Evolutionary conservation across 2,797 vertebrate species (phyloP).

Genomic region (Epinephelus malabaricus): DNA sequence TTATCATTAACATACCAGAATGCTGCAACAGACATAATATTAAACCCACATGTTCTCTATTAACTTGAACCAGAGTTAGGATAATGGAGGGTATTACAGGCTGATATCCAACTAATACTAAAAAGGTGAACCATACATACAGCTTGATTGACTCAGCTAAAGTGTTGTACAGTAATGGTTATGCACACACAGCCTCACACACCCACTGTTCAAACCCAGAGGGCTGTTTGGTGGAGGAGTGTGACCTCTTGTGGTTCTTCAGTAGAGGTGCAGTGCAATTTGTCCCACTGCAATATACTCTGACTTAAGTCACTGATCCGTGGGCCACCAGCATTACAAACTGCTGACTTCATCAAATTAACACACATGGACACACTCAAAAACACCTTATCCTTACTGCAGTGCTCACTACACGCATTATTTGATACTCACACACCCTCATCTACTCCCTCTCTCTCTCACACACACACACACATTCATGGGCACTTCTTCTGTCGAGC

Average conservation of each 20-base stretch:
- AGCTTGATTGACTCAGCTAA: neutral
- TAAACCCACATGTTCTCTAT: neutral
- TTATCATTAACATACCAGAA: neutral
- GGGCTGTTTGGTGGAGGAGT: constrained; percentile 39
- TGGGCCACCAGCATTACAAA: constrained; percentile 40
- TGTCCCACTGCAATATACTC: constrained; percentile 14
- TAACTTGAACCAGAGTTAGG: neutral
- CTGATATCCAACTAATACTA: neutral
- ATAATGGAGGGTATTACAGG: neutral
- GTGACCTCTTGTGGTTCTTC: constrained; percentile 56
- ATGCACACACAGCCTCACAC: neutral
- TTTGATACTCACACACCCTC: neutral
- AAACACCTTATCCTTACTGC: constrained; percentile 22
- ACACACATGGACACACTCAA: neutral
- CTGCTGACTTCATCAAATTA: constrained; percentile 57
- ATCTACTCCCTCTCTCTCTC: no score
- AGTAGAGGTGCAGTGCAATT: neutral
- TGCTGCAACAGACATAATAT: no score
- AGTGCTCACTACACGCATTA: constrained; percentile 3
- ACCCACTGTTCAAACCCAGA: neutral
- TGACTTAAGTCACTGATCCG: constrained; percentile 32
- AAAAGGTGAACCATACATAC: neutral
- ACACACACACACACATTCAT: neutral
- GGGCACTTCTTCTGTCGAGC: neutral
- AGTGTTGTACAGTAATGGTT: neutral